phyloP scores from a whole-genome alignment of 2,797 vertebrate genomes.

The Aeoliscus strigatus region DNA sequence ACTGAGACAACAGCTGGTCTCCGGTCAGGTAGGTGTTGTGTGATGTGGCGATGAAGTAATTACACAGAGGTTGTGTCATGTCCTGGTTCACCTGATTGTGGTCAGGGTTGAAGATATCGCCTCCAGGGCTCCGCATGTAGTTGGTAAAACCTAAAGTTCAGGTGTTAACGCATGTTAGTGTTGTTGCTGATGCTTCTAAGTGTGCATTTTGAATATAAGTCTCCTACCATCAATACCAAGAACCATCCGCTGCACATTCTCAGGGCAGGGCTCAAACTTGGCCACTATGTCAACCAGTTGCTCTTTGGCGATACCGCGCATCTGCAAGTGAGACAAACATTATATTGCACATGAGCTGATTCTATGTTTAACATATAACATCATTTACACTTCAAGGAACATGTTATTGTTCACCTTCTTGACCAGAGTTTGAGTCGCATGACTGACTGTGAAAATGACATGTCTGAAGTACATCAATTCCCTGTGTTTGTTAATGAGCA shows the following conservation, averaged over 20 bases:
- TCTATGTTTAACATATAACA: too few relatives aligned
- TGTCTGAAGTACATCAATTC: too few relatives aligned
- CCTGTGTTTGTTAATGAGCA: too few relatives aligned
- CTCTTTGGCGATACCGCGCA: slow-evolving; percentile 81
- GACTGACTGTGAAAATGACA: too few relatives aligned
- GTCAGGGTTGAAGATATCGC: slow-evolving; percentile 92
- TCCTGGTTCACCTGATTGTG: slow-evolving; percentile 90
- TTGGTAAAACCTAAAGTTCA: slow-evolving; percentile 86
- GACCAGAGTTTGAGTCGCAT: not conserved
- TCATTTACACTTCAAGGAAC: too few relatives aligned
- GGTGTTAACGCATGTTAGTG: too few relatives aligned
- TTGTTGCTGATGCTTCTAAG: not conserved
- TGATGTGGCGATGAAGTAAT: slow-evolving; percentile 94
- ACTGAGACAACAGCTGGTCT: slow-evolving; percentile 96
- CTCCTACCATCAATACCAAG: slow-evolving; percentile 91
- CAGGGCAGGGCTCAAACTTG: slow-evolving; percentile 89
- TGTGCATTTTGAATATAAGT: not conserved
- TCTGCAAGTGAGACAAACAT: slow-evolving; percentile 67
- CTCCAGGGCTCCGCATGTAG: slow-evolving; percentile 88
- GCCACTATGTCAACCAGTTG: slow-evolving; percentile 83
- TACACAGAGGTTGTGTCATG: slow-evolving; percentile 86
- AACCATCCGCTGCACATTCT: slow-evolving; percentile 81
- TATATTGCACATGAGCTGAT: too few relatives aligned
- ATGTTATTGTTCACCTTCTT: not conserved
- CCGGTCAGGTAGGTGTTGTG: slow-evolving; percentile 96